phyloP scores from a whole-genome alignment of 2,888 invertebrate genomes.

The Tetramorium bicarinatum region DNA sequence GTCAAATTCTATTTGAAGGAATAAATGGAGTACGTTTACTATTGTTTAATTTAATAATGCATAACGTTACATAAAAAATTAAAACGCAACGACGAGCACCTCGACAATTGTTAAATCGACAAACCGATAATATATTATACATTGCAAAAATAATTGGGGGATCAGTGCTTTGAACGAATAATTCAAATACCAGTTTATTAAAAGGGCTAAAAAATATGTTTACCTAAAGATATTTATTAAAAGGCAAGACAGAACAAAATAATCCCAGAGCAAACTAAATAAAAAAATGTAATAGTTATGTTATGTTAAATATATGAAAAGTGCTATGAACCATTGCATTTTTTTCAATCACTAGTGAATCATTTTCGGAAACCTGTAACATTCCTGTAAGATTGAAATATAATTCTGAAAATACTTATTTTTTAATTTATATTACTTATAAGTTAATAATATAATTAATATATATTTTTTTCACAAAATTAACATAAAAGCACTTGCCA shows the following conservation, averaged over 20 bases:
- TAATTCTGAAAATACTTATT: slow-evolving; percentile 14
- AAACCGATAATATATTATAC: not conserved
- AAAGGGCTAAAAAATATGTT: slow-evolving; percentile 1
- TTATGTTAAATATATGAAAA: not conserved
- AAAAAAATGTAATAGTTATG: slow-evolving; percentile 7
- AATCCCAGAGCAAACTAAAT: not conserved
- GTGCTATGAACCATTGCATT: not conserved
- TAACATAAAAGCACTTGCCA: not conserved
- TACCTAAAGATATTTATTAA: not conserved
- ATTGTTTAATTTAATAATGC: slow-evolving; percentile 39
- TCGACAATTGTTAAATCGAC: slow-evolving; percentile 35
- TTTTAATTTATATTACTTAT: not conserved
- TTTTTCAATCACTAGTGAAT: not conserved
- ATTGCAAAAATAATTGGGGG: slow-evolving; percentile 27
- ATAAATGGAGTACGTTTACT: slow-evolving; percentile 16
- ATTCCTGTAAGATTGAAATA: not conserved
- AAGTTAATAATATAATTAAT: slow-evolving; percentile 11
- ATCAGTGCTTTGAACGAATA: not conserved
- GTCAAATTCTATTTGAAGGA: slow-evolving; percentile 11
- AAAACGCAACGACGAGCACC: slow-evolving; percentile 40
- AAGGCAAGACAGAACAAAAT: not conserved
- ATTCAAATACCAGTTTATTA: not conserved
- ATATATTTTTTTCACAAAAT: not conserved
- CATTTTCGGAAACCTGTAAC: slow-evolving; percentile 1
- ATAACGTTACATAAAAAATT: slow-evolving; percentile 51